Percentiles rank a stretch among this genome's conserved stretches.
These are phyloP conservation scores for Polypterus bichir DNA, from an alignment of 2,113 vertebrate genomes.

Conservation along the genomic window DNA sequence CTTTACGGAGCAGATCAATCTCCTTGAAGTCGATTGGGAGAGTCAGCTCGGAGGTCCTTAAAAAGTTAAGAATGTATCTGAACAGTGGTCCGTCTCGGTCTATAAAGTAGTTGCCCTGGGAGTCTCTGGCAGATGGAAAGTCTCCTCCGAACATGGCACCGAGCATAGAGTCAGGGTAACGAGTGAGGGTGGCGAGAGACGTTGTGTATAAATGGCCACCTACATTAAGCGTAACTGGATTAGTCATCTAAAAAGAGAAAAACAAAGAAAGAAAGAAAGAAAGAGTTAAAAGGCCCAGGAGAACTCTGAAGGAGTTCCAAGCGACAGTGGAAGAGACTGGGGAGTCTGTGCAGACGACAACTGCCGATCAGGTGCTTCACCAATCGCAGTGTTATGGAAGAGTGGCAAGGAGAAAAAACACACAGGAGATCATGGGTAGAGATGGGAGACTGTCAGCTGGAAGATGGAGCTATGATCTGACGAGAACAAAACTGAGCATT, in stretches of 20 bases:
- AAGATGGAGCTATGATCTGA: no score
- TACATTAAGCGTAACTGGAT: conserved; percentile 76
- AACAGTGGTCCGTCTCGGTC: conserved; percentile 76
- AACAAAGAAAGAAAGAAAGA: conserved; percentile 1
- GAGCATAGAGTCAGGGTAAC: conserved; percentile 74
- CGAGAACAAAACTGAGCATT: no score
- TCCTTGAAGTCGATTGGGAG: conserved; percentile 73
- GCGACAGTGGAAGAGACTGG: background rate
- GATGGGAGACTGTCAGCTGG: background rate
- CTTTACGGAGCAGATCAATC: conserved; percentile 68
- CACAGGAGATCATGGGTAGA: background rate
- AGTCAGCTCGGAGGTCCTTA: conserved; percentile 71
- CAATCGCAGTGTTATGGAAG: background rate
- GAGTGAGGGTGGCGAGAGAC: conserved; percentile 66
- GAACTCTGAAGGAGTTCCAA: no score
- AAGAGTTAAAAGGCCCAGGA: background rate
- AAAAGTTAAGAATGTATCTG: conserved; percentile 71
- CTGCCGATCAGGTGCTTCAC: background rate
- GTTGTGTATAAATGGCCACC: conserved; percentile 75
- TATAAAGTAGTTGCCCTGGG: conserved; percentile 76
- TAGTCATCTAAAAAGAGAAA: conserved; percentile 60
- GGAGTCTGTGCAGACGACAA: background rate
- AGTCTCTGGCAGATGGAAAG: conserved; percentile 67
- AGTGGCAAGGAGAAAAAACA: background rate
- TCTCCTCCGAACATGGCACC: conserved; percentile 75